Evolutionary conservation across 2,888 invertebrate genomes (phyloP).

Genomic region (Podabrus alpinus): DNA sequence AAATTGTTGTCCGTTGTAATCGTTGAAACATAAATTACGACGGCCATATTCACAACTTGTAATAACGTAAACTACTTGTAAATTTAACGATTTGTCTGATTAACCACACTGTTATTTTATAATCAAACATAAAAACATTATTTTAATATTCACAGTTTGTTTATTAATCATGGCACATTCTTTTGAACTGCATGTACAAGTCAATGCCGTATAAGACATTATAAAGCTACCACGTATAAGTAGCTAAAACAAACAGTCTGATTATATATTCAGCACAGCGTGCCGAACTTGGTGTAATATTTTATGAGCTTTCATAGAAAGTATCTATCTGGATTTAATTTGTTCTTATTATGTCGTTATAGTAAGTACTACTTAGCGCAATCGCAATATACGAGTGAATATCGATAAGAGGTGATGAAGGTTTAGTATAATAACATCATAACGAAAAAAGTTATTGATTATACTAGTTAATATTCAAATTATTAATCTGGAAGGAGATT

Average conservation of each 20-base stretch:
- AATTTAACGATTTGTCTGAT: background rate
- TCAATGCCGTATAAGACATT: background rate
- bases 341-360: background rate
- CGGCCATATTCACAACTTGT: background rate
- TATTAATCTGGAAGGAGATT: background rate
- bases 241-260: background rate
- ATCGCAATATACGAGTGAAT: background rate
- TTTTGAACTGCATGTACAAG: background rate
- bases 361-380: background rate
- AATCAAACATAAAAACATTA: background rate
- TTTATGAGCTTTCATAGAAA: background rate
- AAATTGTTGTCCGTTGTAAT: slow-evolving; percentile 1
- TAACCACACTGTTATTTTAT: background rate
- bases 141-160: background rate
- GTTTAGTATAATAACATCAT: background rate
- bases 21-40: slow-evolving; percentile 1
- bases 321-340: background rate
- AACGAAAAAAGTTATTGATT: background rate
- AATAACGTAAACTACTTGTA: background rate
- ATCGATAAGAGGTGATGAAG: background rate
- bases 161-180: background rate
- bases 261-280: background rate
- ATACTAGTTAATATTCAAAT: background rate
- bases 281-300: background rate
- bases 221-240: background rate